Base-by-base conservation (phyloP, 2,888 invertebrate genomes). In the Pristionchus exspectatus region DNA sequence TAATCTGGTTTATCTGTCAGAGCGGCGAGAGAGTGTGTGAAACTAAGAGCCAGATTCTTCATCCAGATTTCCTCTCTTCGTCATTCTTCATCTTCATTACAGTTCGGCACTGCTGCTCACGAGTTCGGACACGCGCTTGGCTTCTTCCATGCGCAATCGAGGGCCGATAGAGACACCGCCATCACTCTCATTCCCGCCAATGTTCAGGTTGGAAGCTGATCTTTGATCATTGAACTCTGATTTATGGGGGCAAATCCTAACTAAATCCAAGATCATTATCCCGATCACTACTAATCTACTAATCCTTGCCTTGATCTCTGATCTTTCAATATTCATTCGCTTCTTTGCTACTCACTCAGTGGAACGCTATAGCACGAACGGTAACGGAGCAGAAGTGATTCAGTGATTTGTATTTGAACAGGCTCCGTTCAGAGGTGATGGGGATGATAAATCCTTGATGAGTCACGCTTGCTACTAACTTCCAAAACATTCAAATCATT, bases 101-200 rank as follows among this genome's bases (percentile, higher is more conserved):
- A 94, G 94, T 91, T 95, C 27, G 95, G 94, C 21, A 94, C 94
- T 56, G 93, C 93, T 5, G 92, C 94, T 5, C 95, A 94, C 89
- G 94, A 94, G 86, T 90, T 94, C 59, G 94, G 92, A 87, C 95
- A 95, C 90, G 92, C 94, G 10, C 90, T 95, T 27, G 93, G 94
- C 4, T 91, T 95, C 90, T 95, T 93, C 91, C 94, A 94, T 89
- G 92, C 91, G n/a, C 94, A 95, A 59, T 92, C 93, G 0, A 89
- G 94, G 21, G 90, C 91, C 63, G 94, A 94, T 89, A 90, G 94
- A 83, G 93, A 94, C 74, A 54, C 90, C 30, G 92, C 89, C 77
- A 90, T 94, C 33, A 87, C 56, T 10, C 74, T 94, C 30, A 89
- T 92, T 87, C 84, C 91, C 50, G 89, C 90, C 18, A 91, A 91